phyloP scores from a whole-genome alignment of 2,888 invertebrate genomes.

The Xanthorhoe spadicearia region DNA sequence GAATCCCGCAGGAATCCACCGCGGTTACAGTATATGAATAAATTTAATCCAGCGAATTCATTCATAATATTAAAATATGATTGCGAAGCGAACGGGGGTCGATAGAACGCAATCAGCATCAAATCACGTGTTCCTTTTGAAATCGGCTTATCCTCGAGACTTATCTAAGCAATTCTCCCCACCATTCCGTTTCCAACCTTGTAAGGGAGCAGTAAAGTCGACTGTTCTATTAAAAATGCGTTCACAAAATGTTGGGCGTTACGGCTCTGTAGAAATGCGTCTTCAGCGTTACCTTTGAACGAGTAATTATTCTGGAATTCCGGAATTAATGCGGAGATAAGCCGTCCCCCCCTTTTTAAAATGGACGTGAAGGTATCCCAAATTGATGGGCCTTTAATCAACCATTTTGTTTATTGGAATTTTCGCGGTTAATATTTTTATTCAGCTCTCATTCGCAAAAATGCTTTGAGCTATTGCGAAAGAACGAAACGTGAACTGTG shows the following conservation, averaged over 20 bases:
- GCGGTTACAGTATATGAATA: slow-evolving; percentile 56
- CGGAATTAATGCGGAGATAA: slow-evolving; percentile 79
- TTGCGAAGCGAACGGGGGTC: slow-evolving; percentile 56
- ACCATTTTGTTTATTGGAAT: slow-evolving; percentile 45
- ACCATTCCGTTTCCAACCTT: slow-evolving; percentile 55
- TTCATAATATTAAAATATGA: slow-evolving; percentile 82
- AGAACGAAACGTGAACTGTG: slow-evolving; percentile 4
- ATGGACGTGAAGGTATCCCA: slow-evolving; percentile 53
- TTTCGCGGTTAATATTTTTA: slow-evolving; percentile 38
- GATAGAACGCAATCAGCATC: slow-evolving; percentile 75
- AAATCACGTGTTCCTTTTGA: slow-evolving; percentile 81
- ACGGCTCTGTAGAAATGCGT: slow-evolving; percentile 61
- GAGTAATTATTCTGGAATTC: slow-evolving; percentile 80
- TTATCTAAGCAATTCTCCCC: slow-evolving; percentile 54
- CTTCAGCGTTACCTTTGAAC: slow-evolving; percentile 75
- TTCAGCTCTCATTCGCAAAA: slow-evolving; percentile 14
- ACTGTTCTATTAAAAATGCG: slow-evolving; percentile 44
- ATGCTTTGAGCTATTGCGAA: not conserved
- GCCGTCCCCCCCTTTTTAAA: slow-evolving; percentile 58
- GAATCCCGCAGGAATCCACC: slow-evolving; percentile 38
- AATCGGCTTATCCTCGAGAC: slow-evolving; percentile 77
- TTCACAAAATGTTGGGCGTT: slow-evolving; percentile 58
- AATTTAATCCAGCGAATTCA: slow-evolving; percentile 74
- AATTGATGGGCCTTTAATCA: slow-evolving; percentile 58
- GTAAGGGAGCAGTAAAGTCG: slow-evolving; percentile 47